These are phyloP conservation scores for Zapornia atra DNA, from an alignment of 2,113 vertebrate genomes.

Conservation along the genomic window DNA sequence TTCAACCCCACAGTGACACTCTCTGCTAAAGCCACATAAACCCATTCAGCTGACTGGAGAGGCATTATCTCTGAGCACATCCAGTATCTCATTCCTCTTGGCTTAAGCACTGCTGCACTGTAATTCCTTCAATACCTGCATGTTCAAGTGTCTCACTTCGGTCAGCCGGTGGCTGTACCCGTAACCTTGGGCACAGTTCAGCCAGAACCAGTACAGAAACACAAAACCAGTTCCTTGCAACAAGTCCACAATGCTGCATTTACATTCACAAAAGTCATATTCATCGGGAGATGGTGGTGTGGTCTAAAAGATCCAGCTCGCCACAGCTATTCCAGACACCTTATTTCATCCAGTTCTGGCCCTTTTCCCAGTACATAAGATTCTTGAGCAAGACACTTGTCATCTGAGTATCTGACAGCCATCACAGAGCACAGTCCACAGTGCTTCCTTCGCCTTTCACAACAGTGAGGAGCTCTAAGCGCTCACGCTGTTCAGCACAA, in stretches of 20 bases:
- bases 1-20: not conserved
- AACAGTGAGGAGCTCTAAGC: not conserved
- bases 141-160: not conserved
- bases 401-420: not conserved
- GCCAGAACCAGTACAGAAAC: not conserved
- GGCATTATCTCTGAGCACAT: not conserved
- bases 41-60: not conserved
- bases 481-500: not conserved
- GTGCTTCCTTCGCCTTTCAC: not conserved
- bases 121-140: not conserved
- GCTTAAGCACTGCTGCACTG: not conserved
- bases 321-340: not conserved
- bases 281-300: not conserved
- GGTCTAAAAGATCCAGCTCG: not conserved
- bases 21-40: not conserved
- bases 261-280: not conserved
- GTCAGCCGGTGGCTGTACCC: not conserved
- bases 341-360: not conserved
- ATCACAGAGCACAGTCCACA: fast-evolving
- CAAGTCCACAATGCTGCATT: fast-evolving
- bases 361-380: not conserved
- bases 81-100: not conserved
- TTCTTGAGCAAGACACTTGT: not conserved
- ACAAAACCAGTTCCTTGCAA: not conserved
- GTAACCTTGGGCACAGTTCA: not conserved